Conservation (phyloP, 2,113 vertebrate species). For the Amblyopsis rosae region DNA sequence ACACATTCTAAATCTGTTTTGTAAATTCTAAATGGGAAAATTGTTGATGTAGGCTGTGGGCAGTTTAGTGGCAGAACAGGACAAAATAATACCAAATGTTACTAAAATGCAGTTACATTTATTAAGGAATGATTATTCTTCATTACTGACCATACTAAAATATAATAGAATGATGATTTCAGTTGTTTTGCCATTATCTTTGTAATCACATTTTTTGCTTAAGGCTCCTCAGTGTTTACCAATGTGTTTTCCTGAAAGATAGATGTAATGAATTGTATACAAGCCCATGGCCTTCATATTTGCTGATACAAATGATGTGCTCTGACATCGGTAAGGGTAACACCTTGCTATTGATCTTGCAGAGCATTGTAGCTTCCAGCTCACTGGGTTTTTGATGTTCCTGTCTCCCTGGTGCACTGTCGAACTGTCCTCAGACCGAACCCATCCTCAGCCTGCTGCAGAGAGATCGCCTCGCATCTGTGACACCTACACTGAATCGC, state of each 20-base stretch:
- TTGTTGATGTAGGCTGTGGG: conserved; percentile 42
- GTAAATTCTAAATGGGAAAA: conserved; percentile 49
- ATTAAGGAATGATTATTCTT: conserved; percentile 6
- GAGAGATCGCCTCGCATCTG: conserved; percentile 55
- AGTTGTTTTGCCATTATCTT: conserved; percentile 4
- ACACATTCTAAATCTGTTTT: neutral
- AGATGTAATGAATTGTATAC: conserved; percentile 44
- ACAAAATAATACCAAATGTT: too few species aligned
- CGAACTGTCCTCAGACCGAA: conserved; percentile 26
- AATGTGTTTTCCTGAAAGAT: conserved; percentile 38
- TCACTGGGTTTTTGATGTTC: conserved; percentile 59
- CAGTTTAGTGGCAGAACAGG: too few species aligned
- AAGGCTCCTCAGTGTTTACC: conserved; percentile 26
- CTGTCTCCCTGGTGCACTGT: conserved; percentile 27
- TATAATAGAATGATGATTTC: neutral
- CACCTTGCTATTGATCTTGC: conserved; percentile 59
- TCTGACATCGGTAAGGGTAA: conserved; percentile 48
- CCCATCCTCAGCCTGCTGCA: conserved; percentile 16
- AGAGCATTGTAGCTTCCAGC: conserved; percentile 33
- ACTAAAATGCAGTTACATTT: conserved; percentile 5
- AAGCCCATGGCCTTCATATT: conserved; percentile 38
- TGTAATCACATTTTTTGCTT: conserved; percentile 29
- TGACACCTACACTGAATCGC: conserved; percentile 62
- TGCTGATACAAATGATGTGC: conserved; percentile 43
- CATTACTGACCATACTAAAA: neutral